Base-by-base conservation (phyloP, 2,113 vertebrate species). In the Panurus biarmicus region DNA sequence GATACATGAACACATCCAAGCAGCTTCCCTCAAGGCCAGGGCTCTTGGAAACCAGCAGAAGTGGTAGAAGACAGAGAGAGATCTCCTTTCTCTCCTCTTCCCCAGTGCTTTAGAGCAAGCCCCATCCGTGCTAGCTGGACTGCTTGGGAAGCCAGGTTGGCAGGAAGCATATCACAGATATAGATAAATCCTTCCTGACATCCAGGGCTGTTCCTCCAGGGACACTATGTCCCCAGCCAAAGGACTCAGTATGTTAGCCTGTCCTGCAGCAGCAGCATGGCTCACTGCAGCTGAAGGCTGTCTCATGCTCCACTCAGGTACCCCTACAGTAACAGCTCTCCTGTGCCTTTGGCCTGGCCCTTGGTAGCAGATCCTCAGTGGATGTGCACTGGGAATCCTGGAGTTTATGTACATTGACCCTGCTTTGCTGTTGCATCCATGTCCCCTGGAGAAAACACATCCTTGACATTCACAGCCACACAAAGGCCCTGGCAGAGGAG, bases 371-470 rank as follows among this genome's bases (percentile, higher is more conserved):
- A 25, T 21, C n/a, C 47, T 40, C 31, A 74, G 33, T 4, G 6
- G 10, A 44, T 2, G 25, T 40, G 58, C 28, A 21, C 35, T 28
- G n/a, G 24, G 44, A 87, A 21, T 21, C 31, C 80, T 67, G 33
- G 36, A 42, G 9, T 36, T 69, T 11, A 48, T 3, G 2, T 48
- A 70, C 19, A 7, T 16, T 24, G 51, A 57, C 21, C 29, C 67
- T 14, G 42, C 54, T 62, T 2, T 76, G 79, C 82, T 85, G 36
- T 6, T 31, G 17, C 33, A 80, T 12, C n/a, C 29, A 0, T 3
- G 6, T 58, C 21, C 26, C 47, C 65, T 5, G 3, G 19, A 44
- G n/a, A 69, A 65, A 61, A 23, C 28, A n/a, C 0, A 0, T 9
- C 38, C 22, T 1, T 47, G 65, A 48, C n/a, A 71, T 21, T 42